phyloP scores from a whole-genome alignment of 2,113 vertebrate genomes.

The Acanthochromis polyacanthus region DNA sequence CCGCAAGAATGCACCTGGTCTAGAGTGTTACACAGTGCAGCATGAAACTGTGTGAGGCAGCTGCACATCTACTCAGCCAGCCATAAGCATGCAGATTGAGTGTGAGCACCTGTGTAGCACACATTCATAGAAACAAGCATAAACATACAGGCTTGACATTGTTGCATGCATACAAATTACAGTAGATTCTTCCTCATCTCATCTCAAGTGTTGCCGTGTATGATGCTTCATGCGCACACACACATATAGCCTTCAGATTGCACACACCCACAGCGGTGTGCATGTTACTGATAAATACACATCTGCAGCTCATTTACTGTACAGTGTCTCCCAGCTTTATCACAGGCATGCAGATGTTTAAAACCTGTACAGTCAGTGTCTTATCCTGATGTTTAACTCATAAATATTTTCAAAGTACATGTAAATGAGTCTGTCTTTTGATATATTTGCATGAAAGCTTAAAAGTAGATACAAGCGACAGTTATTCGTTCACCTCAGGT shows the following conservation, averaged over 20 bases:
- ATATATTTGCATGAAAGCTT: not conserved
- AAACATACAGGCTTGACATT: not conserved
- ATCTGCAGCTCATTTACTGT: not conserved
- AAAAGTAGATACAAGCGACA: not conserved
- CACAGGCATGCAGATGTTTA: not conserved
- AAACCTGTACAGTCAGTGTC: not conserved
- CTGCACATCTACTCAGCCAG: not conserved
- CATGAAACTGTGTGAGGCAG: constrained; percentile 1
- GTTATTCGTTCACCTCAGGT: constrained; percentile 13
- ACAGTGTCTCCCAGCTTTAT: constrained; percentile 1
- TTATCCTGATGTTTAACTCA: not conserved
- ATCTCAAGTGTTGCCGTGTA: not conserved
- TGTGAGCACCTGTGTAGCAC: constrained; percentile 3
- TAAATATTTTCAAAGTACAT: constrained; percentile 2
- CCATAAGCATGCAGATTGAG: not conserved
- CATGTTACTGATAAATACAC: constrained; percentile 29
- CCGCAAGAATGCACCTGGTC: not conserved
- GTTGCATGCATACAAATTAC: not conserved
- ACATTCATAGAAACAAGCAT: constrained; percentile 1
- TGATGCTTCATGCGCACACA: not conserved
- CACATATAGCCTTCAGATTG: not conserved
- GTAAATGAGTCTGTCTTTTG: not conserved
- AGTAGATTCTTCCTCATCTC: not conserved
- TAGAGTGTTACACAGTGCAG: not conserved
- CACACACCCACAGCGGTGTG: constrained; percentile 10